Evolutionary conservation across 2,113 vertebrate genomes (phyloP).

Genomic region (Triplophysa rosa): DNA sequence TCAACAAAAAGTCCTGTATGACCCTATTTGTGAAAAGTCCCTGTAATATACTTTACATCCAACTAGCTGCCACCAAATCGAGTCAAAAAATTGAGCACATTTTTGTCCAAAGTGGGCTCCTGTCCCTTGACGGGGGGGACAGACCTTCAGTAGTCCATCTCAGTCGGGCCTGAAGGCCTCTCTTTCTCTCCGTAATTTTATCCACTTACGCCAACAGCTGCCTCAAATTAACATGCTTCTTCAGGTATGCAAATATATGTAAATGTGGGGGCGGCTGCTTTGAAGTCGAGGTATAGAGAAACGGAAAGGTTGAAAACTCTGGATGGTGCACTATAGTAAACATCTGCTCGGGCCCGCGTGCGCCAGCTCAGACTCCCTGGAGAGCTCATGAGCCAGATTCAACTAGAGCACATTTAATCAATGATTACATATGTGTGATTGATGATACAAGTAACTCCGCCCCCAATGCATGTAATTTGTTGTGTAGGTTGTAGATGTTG

Average conservation of each 20-base stretch:
- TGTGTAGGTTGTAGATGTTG: neutral
- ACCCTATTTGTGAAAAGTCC: neutral
- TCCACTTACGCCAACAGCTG: constrained; percentile 30
- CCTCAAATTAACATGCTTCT: constrained; percentile 38
- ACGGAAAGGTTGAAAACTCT: constrained; percentile 10
- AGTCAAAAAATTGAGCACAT: neutral
- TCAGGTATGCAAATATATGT: constrained; percentile 44
- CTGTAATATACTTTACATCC: neutral
- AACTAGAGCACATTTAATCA: constrained; percentile 7
- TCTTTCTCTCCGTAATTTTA: constrained; percentile 19
- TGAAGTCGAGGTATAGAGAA: constrained; percentile 7
- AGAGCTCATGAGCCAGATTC: constrained; percentile 17
- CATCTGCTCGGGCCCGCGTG: constrained; percentile 31
- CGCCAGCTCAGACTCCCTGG: neutral
- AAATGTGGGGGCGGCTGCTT: constrained; percentile 22
- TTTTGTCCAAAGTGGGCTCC: constrained; percentile 12
- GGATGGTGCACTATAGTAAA: constrained; percentile 18
- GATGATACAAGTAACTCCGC: neutral
- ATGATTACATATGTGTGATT: constrained; percentile 23
- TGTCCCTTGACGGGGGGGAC: neutral
- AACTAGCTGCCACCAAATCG: neutral
- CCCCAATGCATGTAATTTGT: neutral
- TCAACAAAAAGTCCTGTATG: neutral
- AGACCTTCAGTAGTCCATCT: constrained; percentile 15
- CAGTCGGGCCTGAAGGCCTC: constrained; percentile 7